Percentiles rank a stretch among this genome's conserved stretches.
Evolutionary conservation across 53 echinoderm and acorn worm genomes (phyloP).

Genomic region (Hippasteria phrygiana): DNA sequence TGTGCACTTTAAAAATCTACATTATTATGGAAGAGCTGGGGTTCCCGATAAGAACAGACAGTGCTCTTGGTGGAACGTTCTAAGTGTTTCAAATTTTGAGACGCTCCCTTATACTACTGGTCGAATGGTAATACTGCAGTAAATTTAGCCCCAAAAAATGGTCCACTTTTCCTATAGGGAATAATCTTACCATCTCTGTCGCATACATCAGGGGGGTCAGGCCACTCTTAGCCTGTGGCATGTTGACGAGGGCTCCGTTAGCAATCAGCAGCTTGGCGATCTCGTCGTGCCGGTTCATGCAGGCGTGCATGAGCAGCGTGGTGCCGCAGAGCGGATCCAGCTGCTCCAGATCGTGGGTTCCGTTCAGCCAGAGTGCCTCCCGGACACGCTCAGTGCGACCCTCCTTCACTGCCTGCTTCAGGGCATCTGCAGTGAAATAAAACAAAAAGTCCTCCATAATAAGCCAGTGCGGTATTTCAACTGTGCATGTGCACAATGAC

Average conservation of each 20-base stretch:
- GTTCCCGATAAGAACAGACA: no score
- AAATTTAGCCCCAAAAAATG: no score
- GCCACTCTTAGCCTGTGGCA: slow-evolving; percentile 76
- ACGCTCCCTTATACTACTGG: no score
- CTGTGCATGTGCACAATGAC: no score
- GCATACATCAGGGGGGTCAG: slow-evolving; percentile 96
- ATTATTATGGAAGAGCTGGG: no score
- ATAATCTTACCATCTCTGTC: slow-evolving; percentile 84
- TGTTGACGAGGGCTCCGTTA: slow-evolving; percentile 85
- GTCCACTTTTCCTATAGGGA: no score
- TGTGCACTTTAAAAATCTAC: no score
- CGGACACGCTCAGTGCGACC: slow-evolving; percentile 80
- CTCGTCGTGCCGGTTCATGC: slow-evolving; percentile 79
- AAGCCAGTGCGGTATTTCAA: no score
- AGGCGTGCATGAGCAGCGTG: slow-evolving; percentile 85
- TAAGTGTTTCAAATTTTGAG: no score
- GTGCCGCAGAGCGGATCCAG: slow-evolving; percentile 72
- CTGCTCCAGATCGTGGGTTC: slow-evolving; percentile 76
- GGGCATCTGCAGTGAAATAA: slow-evolving; percentile 56
- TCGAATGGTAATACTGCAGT: no score
- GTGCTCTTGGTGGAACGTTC: no score
- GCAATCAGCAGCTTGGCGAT: slow-evolving; percentile 89
- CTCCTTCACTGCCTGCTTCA: slow-evolving; percentile 83
- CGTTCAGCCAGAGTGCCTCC: slow-evolving; percentile 78
- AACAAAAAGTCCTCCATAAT: background rate